Base-by-base conservation (phyloP, 53 echinoderm and acorn worm species). In the Henricia sp. region DNA sequence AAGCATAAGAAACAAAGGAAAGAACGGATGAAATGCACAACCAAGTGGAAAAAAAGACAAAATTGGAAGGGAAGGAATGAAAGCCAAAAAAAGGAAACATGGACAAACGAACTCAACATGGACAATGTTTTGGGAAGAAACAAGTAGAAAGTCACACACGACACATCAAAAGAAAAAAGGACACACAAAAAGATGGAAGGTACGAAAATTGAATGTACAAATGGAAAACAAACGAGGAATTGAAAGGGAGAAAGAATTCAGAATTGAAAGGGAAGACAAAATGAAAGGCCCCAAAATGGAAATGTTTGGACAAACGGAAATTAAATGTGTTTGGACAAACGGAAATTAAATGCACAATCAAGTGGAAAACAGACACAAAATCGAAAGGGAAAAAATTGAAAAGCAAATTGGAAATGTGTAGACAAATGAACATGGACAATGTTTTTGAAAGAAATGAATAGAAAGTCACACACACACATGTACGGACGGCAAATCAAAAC, bases 161-260 rank as follows among this genome's bases (percentile, higher is more conserved):
- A 30, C 16, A 11, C 68, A 36, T 69, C 37, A 67, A 29, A 48
- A 29, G 68, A 52, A 82, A 21, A 67, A 39, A 82, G 23, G 35
- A 50, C 37, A 35, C 9, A 58, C 66, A 34, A 76, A 34, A n/a
- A 20, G 35, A 23, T 32, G 57, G 51, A 19, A 67, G 35, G 17
- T 33, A 82, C 20, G 19, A 8, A 3, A 40, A 9, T 20, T 44
- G 30, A 42, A 74, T 35, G 27, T 40, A 36, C 3, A 68, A 17
- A 29, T 19, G 36, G 37, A 66, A 60, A 60, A 27, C 60, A 60
- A 24, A 60, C 27, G 30, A 27, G 60, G 14, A 60, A 19, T 30
- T 37, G 41, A 23, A 68, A 38, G 41, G 52, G 6, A 50, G 51
- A 27, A 25, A 52, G 39, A 73, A 50, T 4, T 33, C 19, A 68